These are phyloP conservation scores for Oncorhynchus tshawytscha DNA, from an alignment of 2,113 vertebrate species.

Conservation along the genomic window DNA sequence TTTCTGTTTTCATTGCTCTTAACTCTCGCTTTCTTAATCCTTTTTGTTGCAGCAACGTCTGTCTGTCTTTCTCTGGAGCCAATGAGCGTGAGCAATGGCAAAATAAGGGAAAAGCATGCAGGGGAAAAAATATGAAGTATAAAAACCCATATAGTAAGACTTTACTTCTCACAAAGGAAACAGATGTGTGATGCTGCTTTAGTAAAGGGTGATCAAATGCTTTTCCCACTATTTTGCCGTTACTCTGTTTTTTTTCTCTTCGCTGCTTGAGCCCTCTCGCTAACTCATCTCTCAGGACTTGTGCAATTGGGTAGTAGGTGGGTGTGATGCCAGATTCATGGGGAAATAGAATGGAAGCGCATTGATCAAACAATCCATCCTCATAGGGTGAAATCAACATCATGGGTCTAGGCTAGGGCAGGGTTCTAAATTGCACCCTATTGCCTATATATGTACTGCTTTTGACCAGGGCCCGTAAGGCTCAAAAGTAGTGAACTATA, in stretches of 20 bases:
- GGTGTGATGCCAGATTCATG: constrained; percentile 26
- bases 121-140: no score
- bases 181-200: neutral
- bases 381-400: neutral
- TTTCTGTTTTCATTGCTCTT: constrained; percentile 86
- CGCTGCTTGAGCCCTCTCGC: constrained; percentile 51
- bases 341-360: constrained; percentile 21
- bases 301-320: constrained; percentile 9
- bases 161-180: neutral
- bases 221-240: constrained; percentile 29
- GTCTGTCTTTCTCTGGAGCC: constrained; percentile 61
- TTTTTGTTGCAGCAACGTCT: constrained; percentile 38
- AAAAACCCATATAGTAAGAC: neutral
- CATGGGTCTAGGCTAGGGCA: neutral
- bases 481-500: no score
- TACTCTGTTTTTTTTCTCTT: constrained; percentile 41
- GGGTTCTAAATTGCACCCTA: no score
- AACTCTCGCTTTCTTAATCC: constrained; percentile 68
- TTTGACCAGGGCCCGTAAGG: no score
- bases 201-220: neutral
- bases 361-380: constrained; percentile 16
- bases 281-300: constrained; percentile 50
- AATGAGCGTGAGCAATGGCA: constrained; percentile 67
- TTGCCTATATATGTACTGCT: no score
- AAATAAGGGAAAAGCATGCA: constrained; percentile 79